Base-by-base conservation (phyloP, 2,113 vertebrate species). In the Plecotus auritus region DNA sequence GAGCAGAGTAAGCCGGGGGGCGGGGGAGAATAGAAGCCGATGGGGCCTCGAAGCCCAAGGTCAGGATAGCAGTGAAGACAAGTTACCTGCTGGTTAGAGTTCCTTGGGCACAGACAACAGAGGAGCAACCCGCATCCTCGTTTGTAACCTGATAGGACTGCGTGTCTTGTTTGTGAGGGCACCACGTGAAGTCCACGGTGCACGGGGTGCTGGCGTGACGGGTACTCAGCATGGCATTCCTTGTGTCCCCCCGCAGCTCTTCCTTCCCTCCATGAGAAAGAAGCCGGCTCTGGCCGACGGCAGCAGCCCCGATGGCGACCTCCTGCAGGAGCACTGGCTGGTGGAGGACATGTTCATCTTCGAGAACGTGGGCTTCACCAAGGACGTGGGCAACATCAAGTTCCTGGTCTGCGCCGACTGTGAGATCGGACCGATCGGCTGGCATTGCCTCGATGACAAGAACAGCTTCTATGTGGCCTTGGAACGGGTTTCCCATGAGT, bases 401-500 rank as follows among this genome's bases (percentile, higher is more conserved):
- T 99, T 99, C 97, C 99, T 99, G 90, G 99, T 99, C 94, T 99
- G 99, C 83, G 99, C 99, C 20, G 99, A 99, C 98, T 99, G 99
- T 98, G 99, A 99, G 98, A 99, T 99, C 18, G 99, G 99, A 96
- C 99, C 99, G 30, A 99, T 99, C 78, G 99, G 99, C 93, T 99
- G 99, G 99, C 99, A 99, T 98, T 99, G 98, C 98, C 98, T 99
- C 23, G 99, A 99, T 89, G 99, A 99, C 97, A 99, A 99, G 98
- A 99, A 98, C 97, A 99, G 99, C 96, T 99, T 99, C 98, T 99
- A 99, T 17, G 98, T 99, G 51, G 99, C 99, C 45, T 93, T 99
- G 98, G 99, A 99, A 84, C 98, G 99, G 26, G 99, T 99, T 87
- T 98, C 98, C 88, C 99, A 99, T 70, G 98, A 98, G 88, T 99